Evolutionary conservation across 2,113 vertebrate genomes (phyloP), one percentile per base, ranked within the genome.

Genomic region (Hyperopisus bebe): DNA sequence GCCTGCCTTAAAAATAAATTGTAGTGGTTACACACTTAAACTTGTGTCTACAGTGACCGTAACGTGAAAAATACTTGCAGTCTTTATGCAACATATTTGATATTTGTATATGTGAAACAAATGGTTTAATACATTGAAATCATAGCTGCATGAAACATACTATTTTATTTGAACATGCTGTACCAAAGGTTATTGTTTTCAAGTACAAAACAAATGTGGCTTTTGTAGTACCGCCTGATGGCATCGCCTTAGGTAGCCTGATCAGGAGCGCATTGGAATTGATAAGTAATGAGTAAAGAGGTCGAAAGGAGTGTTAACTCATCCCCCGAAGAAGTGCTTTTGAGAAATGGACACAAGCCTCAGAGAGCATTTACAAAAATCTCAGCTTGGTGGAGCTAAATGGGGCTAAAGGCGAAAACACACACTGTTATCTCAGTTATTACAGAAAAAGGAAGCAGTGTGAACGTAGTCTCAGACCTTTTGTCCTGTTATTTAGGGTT

Each of bases 401-500:
- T 7, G n/a, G n/a, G 62, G 3, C 9, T 31, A 70, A 70, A 66
- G 58, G 58, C 24, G 1, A 66, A 66, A 66, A 31, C 3, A 24
- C 55, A 31, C 9, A 70, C n/a, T 70, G 27, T n/a, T 66, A 3
- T 70, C 62, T 70, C 1, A 70, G 62, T 31, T 11, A 11, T 66
- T 66, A 70, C 4, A 31, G 2, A 21, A 55, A 55, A 55, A 55
- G 53, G 62, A 31, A 31, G 62, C 62, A 31, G 10, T 11, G 10
- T 70, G 10, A 27, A 31, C 1, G 62, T 31, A 70, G 46, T 27
- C 83, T 58, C 44, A 86, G 58, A 66, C 44, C 80, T 90, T 46
- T 87, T 90, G 84, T 87, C n/a, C 88, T 89, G 77, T 86, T 89
- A 84, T 90, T 90, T 90, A 55, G 74, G 89, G 84, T 90, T 90